Conservation (phyloP, 2,113 vertebrate species). For the Mormyrus lacerda region DNA sequence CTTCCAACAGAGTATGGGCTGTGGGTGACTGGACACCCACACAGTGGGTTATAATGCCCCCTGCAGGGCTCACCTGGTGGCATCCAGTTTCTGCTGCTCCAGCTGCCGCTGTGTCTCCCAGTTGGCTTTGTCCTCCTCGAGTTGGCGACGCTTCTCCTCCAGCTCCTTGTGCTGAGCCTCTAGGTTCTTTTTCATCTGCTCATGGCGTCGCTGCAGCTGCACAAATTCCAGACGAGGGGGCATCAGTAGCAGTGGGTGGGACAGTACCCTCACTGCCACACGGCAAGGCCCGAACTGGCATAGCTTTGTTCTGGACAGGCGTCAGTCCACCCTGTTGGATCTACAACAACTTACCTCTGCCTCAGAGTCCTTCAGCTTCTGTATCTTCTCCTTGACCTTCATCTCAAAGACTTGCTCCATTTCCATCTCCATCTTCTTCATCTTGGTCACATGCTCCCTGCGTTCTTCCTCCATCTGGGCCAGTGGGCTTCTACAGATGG, state of each 20-base stretch:
- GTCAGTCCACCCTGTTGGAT: not conserved
- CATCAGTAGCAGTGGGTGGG: not conserved
- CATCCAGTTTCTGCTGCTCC: slow-evolving; percentile 88
- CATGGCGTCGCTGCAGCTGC: slow-evolving; percentile 89
- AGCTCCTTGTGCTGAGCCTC: slow-evolving; percentile 96
- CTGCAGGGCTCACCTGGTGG: slow-evolving; percentile 66
- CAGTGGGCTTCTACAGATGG: slow-evolving; percentile 79
- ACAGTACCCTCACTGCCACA: not conserved
- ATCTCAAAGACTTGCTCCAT: slow-evolving; percentile 99
- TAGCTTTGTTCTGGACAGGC: not conserved
- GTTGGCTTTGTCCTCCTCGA: slow-evolving; percentile 86
- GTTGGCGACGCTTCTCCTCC: slow-evolving; percentile 90
- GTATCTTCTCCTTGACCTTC: slow-evolving; percentile 99
- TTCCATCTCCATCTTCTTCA: slow-evolving; percentile 99
- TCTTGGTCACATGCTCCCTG: slow-evolving; percentile 91
- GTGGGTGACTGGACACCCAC: not conserved
- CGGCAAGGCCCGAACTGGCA: not conserved
- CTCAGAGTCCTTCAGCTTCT: slow-evolving; percentile 97
- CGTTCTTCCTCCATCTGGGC: slow-evolving; percentile 98
- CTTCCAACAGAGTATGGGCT: not conserved
- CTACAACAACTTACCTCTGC: slow-evolving; percentile 74
- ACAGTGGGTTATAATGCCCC: not conserved
- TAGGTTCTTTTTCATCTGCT: slow-evolving; percentile 99
- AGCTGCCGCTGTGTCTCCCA: slow-evolving; percentile 88
- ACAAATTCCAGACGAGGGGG: not conserved